phyloP scores from a whole-genome alignment of 2,797 vertebrate genomes.

The Eulemur coronatus region DNA sequence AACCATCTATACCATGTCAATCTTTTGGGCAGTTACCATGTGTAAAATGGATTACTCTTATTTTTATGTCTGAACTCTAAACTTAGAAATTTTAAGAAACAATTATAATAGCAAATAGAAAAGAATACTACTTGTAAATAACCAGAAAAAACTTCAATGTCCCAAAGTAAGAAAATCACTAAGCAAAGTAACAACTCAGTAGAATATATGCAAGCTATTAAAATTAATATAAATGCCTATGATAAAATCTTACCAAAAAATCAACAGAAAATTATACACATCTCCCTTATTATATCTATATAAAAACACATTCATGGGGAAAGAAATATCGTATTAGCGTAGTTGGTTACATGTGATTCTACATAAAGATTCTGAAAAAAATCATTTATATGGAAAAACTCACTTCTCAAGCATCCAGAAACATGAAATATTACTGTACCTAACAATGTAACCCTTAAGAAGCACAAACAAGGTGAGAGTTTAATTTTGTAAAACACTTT shows the following conservation, averaged over 20 bases:
- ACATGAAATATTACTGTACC: not conserved
- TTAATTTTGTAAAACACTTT: not conserved
- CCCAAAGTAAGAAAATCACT: not conserved
- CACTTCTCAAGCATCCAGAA: not conserved
- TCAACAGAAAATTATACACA: not conserved
- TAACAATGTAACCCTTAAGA: not conserved
- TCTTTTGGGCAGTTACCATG: not conserved
- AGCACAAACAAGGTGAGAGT: not conserved
- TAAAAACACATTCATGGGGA: not conserved
- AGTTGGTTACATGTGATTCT: not conserved
- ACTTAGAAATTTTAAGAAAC: not conserved
- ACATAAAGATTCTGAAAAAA: not conserved
- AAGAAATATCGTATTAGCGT: not conserved
- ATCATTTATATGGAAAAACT: not conserved
- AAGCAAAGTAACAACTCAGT: not conserved
- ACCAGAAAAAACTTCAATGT: not conserved
- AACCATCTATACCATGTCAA: not conserved
- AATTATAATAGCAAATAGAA: not conserved
- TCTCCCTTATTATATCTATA: not conserved
- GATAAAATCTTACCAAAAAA: not conserved
- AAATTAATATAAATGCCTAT: conserved; percentile 26
- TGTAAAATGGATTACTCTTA: not conserved
- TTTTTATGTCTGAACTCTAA: not conserved
- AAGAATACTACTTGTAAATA: not conserved
- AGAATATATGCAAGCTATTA: not conserved